These are phyloP conservation scores for Leptoteleia sp. DNA, from an alignment of 1,140 invertebrate genomes.

Conservation along the genomic window DNA sequence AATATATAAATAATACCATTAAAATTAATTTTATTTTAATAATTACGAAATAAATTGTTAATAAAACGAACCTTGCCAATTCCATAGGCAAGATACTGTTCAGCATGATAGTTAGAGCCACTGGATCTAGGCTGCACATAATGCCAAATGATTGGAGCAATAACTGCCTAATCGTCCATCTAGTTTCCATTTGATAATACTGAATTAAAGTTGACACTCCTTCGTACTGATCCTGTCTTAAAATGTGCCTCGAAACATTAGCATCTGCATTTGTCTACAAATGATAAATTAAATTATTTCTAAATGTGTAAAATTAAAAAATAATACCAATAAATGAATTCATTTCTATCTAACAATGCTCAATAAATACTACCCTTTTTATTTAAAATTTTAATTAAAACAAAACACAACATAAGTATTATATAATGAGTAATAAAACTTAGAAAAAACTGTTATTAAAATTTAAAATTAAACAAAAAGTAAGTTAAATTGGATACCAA, in stretches of 20 bases:
- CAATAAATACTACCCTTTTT: no score
- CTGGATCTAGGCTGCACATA: constrained; percentile 91
- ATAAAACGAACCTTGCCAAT: constrained; percentile 89
- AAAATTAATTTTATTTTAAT: constrained; percentile 4
- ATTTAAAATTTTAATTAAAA: no score
- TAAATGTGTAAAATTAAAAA: constrained; percentile 7
- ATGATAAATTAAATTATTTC: constrained; percentile 4
- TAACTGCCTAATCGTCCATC: constrained; percentile 90
- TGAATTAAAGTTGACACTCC: constrained; percentile 89
- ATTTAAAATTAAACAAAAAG: no score
- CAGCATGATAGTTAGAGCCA: constrained; percentile 89
- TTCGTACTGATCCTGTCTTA: constrained; percentile 88
- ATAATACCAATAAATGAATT: no score
- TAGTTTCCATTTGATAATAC: constrained; percentile 96
- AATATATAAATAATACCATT: neutral
- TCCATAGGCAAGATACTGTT: constrained; percentile 93
- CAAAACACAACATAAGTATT: no score
- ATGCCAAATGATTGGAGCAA: constrained; percentile 92
- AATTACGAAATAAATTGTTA: no score
- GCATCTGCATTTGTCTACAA: constrained; percentile 91
- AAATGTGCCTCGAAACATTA: constrained; percentile 88
- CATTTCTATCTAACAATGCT: no score
- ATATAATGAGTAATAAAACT: no score
- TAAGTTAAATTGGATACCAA: no score
- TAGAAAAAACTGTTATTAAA: no score